Percentiles rank a stretch among this genome's conserved stretches.
Evolutionary conservation across 2,113 vertebrate genomes (phyloP).

Genomic region (Cyanoliseus patagonus): DNA sequence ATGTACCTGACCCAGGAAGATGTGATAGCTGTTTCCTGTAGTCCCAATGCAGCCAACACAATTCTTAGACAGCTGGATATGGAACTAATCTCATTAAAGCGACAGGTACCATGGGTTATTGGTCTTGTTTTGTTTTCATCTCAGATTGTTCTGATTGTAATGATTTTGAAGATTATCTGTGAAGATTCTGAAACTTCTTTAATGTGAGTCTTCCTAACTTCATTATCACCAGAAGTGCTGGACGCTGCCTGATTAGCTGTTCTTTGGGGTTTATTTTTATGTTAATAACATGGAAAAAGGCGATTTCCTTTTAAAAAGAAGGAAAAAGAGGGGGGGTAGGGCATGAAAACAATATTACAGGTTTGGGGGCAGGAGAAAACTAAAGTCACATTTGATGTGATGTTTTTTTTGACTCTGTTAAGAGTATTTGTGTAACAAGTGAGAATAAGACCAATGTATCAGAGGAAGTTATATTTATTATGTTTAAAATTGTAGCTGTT

Average conservation of each 20-base stretch:
- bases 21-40: slow-evolving; percentile 94
- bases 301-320: not conserved
- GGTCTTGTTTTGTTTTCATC: slow-evolving; percentile 24
- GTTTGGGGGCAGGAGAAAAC: not conserved
- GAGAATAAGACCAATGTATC: not conserved
- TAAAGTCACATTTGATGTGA: not conserved
- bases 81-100: slow-evolving; percentile 97
- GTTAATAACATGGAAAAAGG: not conserved
- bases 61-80: slow-evolving; percentile 96
- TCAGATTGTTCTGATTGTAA: slow-evolving; percentile 52
- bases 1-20: slow-evolving; percentile 98
- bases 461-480: not conserved
- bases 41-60: slow-evolving; percentile 90
- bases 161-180: slow-evolving; percentile 43
- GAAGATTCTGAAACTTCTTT: slow-evolving; percentile 46
- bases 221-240: slow-evolving; percentile 20
- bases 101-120: slow-evolving; percentile 85
- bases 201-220: slow-evolving; percentile 32
- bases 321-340: not conserved
- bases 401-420: not conserved
- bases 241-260: not conserved
- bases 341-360: not conserved
- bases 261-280: not conserved
- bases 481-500: not conserved
- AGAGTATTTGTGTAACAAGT: not conserved